Percentiles rank a stretch among this genome's conserved stretches.
Conservation (phyloP, 2,888 invertebrate species). For the Heliothis peltigera region DNA sequence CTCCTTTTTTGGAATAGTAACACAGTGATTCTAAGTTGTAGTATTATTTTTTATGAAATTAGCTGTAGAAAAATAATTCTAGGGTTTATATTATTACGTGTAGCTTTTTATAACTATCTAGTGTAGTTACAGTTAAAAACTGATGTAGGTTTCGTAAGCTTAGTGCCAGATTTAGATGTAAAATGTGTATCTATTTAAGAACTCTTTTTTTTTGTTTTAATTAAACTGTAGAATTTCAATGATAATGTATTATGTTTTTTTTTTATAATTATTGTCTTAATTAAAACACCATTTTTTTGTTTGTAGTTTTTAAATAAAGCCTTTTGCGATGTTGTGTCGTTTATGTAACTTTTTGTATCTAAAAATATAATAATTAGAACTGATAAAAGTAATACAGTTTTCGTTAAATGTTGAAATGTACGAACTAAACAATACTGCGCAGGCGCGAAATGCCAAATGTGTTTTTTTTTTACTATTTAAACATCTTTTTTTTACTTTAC, state of each 20-base stretch:
- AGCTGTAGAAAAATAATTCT: constrained; percentile 19
- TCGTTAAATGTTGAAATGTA: too few relatives aligned
- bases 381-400: constrained; percentile 4
- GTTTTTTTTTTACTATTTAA: too few relatives aligned
- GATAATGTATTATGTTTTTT: neutral
- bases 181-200: constrained; percentile 36
- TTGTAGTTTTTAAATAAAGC: constrained; percentile 11
- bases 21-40: constrained; percentile 8
- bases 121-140: constrained; percentile 61
- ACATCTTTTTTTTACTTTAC: too few relatives aligned
- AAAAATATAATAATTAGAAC: constrained; percentile 5
- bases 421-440: too few relatives aligned
- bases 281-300: neutral
- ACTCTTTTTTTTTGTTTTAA: constrained; percentile 19
- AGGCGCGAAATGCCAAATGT: too few relatives aligned
- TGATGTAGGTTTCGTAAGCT: constrained; percentile 55
- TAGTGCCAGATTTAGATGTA: constrained; percentile 58
- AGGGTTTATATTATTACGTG: constrained; percentile 28
- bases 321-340: constrained; percentile 43
- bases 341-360: constrained; percentile 28
- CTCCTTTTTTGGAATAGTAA: neutral
- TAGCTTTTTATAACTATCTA: constrained; percentile 61
- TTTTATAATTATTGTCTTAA: neutral
- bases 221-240: constrained; percentile 1
- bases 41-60: neutral